Evolutionary conservation across 2,888 invertebrate genomes (phyloP), one percentile per base, ranked within the genome.

Genomic region (Meiosimyza decipiens): DNA sequence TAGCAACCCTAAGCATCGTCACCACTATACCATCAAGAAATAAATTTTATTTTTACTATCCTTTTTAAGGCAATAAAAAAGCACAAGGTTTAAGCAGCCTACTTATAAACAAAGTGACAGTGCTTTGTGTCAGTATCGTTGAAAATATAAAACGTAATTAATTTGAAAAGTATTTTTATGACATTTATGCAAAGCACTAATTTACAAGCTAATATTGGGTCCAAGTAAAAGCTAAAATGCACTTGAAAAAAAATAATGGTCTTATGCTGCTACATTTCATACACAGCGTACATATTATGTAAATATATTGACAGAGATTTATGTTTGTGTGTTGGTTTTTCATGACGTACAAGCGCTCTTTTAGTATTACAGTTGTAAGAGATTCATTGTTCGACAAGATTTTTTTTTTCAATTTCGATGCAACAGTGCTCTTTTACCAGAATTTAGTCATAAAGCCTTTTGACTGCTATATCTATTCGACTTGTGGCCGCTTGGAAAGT

Each of bases 81-180:
- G 9, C 9, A 40, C 40, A 40, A 40, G 9, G 9, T 40, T 40
- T 40, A 28, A 40, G 40, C 9, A 40, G 40, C 40, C 40, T 40
- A 40, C 40, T 40, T 40, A 7, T 9, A 40, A 40, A 9, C 40
- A 40, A 15, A 55, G 15, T n/a, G 55, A 55, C 11, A 60, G 15
- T 28, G 15, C 22, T 33, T 3, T 9, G 6, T 40, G 40, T 40
- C 40, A 9, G 40, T 9, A 9, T 40, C 9, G 40, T 40, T 40
- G 40, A 28, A 28, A 18, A 60, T 28, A 60, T 28, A 60, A 60
- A 55, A 60, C 59, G 15, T 60, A 60, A 60, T 60, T 60, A 60
- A 28, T 60, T 60, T 18, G 12, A 60, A 60, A 60, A 28, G 33
- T 28, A 60, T 60, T 60, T 60, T 60, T 60, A 60, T 60, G 59